Evolutionary conservation across 2,888 invertebrate genomes (phyloP).

Genomic region (Hesperia comma): DNA sequence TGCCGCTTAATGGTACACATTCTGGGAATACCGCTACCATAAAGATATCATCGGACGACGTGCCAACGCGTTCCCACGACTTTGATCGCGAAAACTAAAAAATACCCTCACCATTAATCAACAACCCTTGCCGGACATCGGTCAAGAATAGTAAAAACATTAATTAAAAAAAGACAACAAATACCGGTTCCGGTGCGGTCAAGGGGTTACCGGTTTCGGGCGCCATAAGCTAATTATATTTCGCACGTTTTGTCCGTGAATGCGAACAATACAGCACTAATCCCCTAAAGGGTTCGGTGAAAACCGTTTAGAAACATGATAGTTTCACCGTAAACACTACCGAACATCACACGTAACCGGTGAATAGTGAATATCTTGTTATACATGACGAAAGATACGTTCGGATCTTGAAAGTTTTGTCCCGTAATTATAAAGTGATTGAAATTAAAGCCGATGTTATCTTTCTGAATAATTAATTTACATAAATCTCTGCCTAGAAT

Average conservation of each 20-base stretch:
- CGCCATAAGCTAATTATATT: conserved; percentile 81
- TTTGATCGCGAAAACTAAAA: conserved; percentile 63
- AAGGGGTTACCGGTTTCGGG: conserved; percentile 48
- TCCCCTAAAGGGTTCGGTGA: conserved; percentile 61
- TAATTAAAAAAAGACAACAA: conserved; percentile 76
- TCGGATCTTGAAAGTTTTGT: conserved; percentile 22
- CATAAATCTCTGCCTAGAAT: conserved; percentile 17
- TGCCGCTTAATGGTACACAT: conserved; percentile 75
- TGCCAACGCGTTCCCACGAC: conserved; percentile 72
- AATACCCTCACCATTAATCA: conserved; percentile 52
- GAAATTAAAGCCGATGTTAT: conserved; percentile 22
- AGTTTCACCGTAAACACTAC: conserved; percentile 75
- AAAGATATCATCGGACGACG: conserved; percentile 71
- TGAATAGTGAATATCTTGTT: conserved; percentile 65
- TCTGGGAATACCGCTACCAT: conserved; percentile 72
- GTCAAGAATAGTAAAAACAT: conserved; percentile 78
- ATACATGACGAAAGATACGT: conserved; percentile 56
- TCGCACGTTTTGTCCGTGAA: conserved; percentile 82
- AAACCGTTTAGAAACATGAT: conserved; percentile 73
- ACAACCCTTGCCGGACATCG: conserved; percentile 68
- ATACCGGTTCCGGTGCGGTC: conserved; percentile 62
- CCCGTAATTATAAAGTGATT: conserved; percentile 34
- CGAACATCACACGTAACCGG: too few relatives aligned
- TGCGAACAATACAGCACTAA: conserved; percentile 74
- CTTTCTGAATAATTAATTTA: conserved; percentile 31